phyloP scores from a whole-genome alignment of 2,888 invertebrate species.

The Hyposoter dolosus region DNA sequence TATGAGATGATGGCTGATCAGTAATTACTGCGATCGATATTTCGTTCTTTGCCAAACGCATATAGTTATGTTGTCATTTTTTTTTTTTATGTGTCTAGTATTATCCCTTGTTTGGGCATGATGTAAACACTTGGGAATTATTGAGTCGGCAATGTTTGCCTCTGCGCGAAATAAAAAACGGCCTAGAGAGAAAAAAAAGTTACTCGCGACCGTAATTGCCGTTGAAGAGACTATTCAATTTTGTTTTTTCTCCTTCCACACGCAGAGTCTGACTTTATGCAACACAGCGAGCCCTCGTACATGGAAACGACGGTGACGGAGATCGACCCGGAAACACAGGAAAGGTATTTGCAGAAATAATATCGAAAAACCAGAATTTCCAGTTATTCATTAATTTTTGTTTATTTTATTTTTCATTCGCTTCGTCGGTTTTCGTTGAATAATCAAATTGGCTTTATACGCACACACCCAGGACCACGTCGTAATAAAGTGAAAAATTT shows the following conservation, averaged over 20 bases:
- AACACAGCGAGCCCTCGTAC: slow-evolving; percentile 87
- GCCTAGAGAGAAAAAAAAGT: slow-evolving; percentile 71
- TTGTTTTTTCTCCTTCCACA: slow-evolving; percentile 77
- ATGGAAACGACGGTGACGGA: slow-evolving; percentile 86
- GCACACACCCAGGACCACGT: not conserved
- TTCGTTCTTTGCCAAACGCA: slow-evolving; percentile 79
- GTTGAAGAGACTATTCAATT: slow-evolving; percentile 4
- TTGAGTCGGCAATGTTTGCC: slow-evolving; percentile 71
- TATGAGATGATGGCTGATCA: slow-evolving; percentile 74
- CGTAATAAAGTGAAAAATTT: slow-evolving; percentile 13
- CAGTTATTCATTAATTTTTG: not conserved
- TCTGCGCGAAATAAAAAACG: slow-evolving; percentile 76
- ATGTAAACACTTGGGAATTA: slow-evolving; percentile 78
- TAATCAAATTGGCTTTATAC: not conserved
- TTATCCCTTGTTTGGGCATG: slow-evolving; percentile 83
- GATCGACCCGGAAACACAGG: slow-evolving; percentile 86
- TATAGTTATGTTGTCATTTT: slow-evolving; percentile 82
- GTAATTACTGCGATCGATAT: slow-evolving; percentile 72
- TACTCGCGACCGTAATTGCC: slow-evolving; percentile 16
- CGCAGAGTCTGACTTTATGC: slow-evolving; percentile 87
- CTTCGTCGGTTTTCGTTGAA: not conserved
- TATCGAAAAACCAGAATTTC: not conserved
- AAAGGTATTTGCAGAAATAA: slow-evolving; percentile 83
- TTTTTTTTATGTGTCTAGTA: slow-evolving; percentile 84
- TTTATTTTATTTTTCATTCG: not conserved